Evolutionary conservation across 2,797 vertebrate genomes (phyloP).

Genomic region (Gallinago nigripennis): DNA sequence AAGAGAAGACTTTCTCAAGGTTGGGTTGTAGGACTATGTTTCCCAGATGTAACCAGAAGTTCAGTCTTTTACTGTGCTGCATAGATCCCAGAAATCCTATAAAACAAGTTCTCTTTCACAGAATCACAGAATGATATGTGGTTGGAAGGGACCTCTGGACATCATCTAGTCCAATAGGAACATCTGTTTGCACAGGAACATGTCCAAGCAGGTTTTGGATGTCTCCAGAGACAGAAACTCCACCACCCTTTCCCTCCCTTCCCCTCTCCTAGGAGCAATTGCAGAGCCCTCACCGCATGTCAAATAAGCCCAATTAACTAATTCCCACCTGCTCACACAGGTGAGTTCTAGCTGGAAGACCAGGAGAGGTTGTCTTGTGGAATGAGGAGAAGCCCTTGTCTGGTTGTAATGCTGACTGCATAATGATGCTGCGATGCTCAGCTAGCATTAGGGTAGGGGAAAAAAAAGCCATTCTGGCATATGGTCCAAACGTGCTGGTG

Average conservation of each 20-base stretch:
- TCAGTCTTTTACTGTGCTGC: too few relatives aligned
- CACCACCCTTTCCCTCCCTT: not conserved
- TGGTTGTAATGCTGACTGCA: not conserved
- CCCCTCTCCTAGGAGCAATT: too few relatives aligned
- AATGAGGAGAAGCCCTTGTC: not conserved
- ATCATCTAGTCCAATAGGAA: too few relatives aligned
- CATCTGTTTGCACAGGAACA: too few relatives aligned
- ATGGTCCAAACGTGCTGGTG: not conserved
- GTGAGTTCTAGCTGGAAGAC: not conserved
- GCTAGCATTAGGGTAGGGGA: not conserved
- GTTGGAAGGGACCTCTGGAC: too few relatives aligned
- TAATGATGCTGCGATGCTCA: not conserved
- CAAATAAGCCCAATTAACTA: not conserved
- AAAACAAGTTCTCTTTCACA: not conserved
- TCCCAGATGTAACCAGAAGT: not conserved
- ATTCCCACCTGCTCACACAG: fast-evolving
- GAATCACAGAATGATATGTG: too few relatives aligned
- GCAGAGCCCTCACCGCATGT: not conserved
- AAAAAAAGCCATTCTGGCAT: not conserved
- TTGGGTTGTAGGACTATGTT: fast-evolving
- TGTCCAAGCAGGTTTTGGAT: too few relatives aligned
- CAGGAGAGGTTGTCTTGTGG: not conserved
- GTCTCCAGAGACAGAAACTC: too few relatives aligned
- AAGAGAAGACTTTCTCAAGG: not conserved
- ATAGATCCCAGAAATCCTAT: not conserved